These are phyloP conservation scores for Agrochola lychnidis DNA, from an alignment of 2,888 invertebrate species.

Conservation along the genomic window DNA sequence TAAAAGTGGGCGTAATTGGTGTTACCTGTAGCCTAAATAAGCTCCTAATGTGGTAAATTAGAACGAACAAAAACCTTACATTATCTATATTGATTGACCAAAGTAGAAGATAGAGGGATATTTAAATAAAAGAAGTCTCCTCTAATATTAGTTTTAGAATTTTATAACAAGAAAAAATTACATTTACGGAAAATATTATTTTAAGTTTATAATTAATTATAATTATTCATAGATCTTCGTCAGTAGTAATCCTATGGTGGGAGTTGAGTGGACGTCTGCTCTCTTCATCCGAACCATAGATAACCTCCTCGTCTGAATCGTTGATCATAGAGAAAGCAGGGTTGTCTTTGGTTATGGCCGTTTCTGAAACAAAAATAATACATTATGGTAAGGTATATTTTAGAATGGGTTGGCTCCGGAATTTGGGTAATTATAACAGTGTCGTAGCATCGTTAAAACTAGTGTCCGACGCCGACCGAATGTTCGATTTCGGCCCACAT, in stretches of 20 bases:
- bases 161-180: conserved; percentile 81
- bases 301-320: conserved; percentile 99
- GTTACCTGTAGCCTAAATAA: conserved; percentile 4
- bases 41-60: background rate
- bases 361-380: conserved; percentile 90
- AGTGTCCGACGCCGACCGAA: no score
- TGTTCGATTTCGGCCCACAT: no score
- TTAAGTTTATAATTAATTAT: conserved; percentile 63
- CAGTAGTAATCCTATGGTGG: conserved; percentile 91
- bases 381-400: conserved; percentile 29
- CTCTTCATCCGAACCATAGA: conserved; percentile 98
- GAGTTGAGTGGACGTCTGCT: conserved; percentile 95
- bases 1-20: background rate
- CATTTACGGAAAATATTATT: conserved; percentile 68
- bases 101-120: background rate
- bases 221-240: conserved; percentile 85
- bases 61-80: background rate
- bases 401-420: background rate
- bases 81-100: background rate
- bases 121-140: conserved; percentile 34
- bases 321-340: conserved; percentile 99
- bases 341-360: conserved; percentile 98
- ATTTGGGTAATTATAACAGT: background rate
- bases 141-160: conserved; percentile 66
- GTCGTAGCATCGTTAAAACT: background rate